Percentiles rank a stretch among this genome's conserved stretches.
These are phyloP conservation scores for Pollenia labialis DNA, from an alignment of 2,888 invertebrate species.

Conservation along the genomic window DNA sequence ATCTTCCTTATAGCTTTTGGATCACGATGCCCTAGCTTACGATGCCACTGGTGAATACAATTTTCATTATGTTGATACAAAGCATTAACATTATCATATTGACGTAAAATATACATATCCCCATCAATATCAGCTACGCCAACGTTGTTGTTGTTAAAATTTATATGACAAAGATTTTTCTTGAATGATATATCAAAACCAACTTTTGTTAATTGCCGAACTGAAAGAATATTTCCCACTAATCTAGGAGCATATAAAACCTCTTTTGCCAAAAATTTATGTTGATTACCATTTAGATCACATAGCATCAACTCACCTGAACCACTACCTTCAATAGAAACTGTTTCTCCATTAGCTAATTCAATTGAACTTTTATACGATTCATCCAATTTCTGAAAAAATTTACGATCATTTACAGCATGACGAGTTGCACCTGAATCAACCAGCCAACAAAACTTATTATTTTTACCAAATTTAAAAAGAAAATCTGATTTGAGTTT, in stretches of 20 bases:
- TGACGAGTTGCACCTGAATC: slow-evolving; percentile 24
- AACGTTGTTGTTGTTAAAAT: slow-evolving; percentile 44
- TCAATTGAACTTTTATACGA: slow-evolving; percentile 1
- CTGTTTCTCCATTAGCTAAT: slow-evolving; percentile 6
- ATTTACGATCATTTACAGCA: not conserved
- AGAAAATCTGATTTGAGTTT: slow-evolving; percentile 8
- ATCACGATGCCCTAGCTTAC: slow-evolving; percentile 39
- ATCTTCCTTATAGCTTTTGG: slow-evolving; percentile 26
- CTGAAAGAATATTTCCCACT: slow-evolving; percentile 60
- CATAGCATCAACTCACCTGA: slow-evolving; percentile 5
- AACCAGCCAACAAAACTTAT: no score
- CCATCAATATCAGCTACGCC: slow-evolving; percentile 46
- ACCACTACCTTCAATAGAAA: slow-evolving; percentile 7
- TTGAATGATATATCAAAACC: slow-evolving; percentile 53
- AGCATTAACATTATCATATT: slow-evolving; percentile 14
- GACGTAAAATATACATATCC: slow-evolving; percentile 36
- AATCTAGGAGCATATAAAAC: slow-evolving; percentile 68
- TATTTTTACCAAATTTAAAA: slow-evolving; percentile 10
- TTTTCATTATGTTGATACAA: slow-evolving; percentile 33
- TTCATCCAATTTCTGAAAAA: slow-evolving; percentile 7
- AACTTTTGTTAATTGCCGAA: slow-evolving; percentile 33
- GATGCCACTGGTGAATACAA: slow-evolving; percentile 41
- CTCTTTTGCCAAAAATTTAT: slow-evolving; percentile 40
- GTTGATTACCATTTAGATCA: slow-evolving; percentile 12
- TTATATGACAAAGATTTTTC: slow-evolving; percentile 47